Evolutionary conservation across 2,888 invertebrate genomes (phyloP).

Genomic region (Aricia artaxerxes): DNA sequence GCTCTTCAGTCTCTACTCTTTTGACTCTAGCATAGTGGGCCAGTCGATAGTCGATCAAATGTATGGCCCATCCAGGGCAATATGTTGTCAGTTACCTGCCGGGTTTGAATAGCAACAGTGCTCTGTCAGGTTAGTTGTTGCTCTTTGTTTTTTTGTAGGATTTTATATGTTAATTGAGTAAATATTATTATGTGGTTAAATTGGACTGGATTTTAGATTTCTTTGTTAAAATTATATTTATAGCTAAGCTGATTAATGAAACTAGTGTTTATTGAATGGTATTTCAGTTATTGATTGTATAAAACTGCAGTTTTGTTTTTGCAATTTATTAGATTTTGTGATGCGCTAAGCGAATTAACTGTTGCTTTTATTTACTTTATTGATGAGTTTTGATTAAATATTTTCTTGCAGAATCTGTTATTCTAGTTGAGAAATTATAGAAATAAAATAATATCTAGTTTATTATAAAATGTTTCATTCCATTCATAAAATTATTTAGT

Average conservation of each 20-base stretch:
- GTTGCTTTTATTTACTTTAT: too few relatives aligned
- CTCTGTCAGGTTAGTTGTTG: neutral
- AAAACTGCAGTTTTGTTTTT: neutral
- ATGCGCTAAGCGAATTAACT: neutral
- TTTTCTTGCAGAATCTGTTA: too few relatives aligned
- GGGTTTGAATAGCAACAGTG: neutral
- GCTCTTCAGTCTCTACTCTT: neutral
- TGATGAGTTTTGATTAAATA: too few relatives aligned
- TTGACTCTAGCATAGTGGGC: neutral
- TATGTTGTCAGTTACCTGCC: conserved; percentile 8
- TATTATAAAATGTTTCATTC: too few relatives aligned
- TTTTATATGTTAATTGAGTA: neutral
- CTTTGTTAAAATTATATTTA: neutral
- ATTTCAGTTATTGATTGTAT: neutral
- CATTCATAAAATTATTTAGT: too few relatives aligned
- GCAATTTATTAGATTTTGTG: neutral
- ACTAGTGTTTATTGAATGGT: neutral
- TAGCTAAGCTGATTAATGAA: neutral
- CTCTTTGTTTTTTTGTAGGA: neutral
- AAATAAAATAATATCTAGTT: too few relatives aligned
- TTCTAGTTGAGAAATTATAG: too few relatives aligned
- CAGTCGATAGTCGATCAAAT: conserved; percentile 6
- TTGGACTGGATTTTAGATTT: too few relatives aligned
- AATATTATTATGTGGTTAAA: neutral
- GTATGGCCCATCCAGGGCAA: neutral